These are phyloP conservation scores for Gnathonemus echidnorhynchus DNA, from an alignment of 2,113 vertebrate genomes.

Conservation along the genomic window DNA sequence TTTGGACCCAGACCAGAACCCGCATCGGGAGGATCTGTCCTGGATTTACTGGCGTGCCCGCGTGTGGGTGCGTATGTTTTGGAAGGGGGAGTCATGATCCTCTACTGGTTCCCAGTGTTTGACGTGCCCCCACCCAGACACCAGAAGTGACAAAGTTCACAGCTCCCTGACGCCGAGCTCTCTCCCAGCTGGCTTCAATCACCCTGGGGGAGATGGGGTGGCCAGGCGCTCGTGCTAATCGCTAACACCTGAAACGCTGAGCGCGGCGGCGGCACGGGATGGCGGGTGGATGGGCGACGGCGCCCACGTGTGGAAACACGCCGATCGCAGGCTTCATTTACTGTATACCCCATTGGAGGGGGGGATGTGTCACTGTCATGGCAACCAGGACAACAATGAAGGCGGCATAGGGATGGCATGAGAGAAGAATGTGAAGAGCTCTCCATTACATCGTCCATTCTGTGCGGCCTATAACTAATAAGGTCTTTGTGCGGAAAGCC, in stretches of 20 bases:
- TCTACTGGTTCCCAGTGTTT: background rate
- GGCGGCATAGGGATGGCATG: background rate
- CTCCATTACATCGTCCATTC: background rate
- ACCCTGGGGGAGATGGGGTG: constrained; percentile 18
- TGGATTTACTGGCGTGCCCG: background rate
- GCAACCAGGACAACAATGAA: background rate
- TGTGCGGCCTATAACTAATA: background rate
- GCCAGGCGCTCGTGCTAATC: constrained; percentile 40
- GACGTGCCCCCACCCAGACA: background rate
- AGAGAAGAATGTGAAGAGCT: background rate
- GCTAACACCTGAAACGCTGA: constrained; percentile 53
- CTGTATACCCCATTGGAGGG: background rate
- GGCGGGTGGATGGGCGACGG: background rate
- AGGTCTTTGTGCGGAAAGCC: background rate
- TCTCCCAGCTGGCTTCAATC: constrained; percentile 10
- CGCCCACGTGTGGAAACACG: background rate
- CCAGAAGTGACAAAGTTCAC: constrained; percentile 23
- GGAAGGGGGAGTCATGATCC: background rate
- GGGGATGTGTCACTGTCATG: background rate
- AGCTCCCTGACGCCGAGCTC: constrained; percentile 3
- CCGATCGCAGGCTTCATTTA: background rate
- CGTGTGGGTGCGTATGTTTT: background rate
- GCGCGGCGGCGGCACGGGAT: constrained; percentile 20
- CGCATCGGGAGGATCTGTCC: background rate
- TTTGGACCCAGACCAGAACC: background rate